Evolutionary conservation across 2,797 vertebrate genomes (phyloP).

Genomic region (Phyllotis vaccarum): DNA sequence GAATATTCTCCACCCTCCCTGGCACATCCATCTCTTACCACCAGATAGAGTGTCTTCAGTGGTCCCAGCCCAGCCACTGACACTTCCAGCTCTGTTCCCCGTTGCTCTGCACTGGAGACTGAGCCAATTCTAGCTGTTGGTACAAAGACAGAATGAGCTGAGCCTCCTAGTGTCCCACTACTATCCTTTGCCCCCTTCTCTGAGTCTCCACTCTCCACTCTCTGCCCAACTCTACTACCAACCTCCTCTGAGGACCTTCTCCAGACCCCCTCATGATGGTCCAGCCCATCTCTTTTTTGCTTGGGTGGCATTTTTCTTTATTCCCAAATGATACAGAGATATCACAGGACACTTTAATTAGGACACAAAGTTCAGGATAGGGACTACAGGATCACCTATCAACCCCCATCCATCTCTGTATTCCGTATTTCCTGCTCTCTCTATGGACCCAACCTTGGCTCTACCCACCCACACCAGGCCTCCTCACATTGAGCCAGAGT

Average conservation of each 20-base stretch:
- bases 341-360: background rate
- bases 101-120: background rate
- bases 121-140: background rate
- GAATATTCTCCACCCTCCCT: background rate
- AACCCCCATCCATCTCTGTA: accelerated
- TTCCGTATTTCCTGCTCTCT: background rate
- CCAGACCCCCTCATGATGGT: accelerated
- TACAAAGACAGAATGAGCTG: background rate
- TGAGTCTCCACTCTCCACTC: background rate
- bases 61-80: background rate
- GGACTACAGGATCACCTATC: accelerated
- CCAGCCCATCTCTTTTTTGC: background rate
- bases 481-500: background rate
- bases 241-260: background rate
- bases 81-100: too few relatives aligned
- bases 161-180: too few relatives aligned
- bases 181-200: background rate
- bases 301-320: too few relatives aligned
- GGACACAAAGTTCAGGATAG: background rate
- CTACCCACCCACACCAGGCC: too few relatives aligned
- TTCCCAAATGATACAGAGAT: background rate
- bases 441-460: background rate
- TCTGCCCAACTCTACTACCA: accelerated
- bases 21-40: background rate
- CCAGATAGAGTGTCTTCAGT: background rate